Conservation (phyloP, 2,888 invertebrate species). For the Reticulitermes lucifugus region DNA sequence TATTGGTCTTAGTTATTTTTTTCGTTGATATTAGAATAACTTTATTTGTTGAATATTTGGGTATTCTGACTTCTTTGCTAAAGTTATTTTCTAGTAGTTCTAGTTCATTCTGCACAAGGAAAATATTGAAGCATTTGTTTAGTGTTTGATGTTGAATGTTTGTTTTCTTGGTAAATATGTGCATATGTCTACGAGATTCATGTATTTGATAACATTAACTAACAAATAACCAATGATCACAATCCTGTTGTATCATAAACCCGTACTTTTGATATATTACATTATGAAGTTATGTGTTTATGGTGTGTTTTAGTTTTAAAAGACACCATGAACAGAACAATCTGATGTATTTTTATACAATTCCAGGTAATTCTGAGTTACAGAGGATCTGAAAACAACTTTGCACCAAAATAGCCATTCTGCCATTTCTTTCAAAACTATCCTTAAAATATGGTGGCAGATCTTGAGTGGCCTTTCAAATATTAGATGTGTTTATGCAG, state of each 20-base stretch:
- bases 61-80: neutral
- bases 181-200: conserved; percentile 11
- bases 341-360: neutral
- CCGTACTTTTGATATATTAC: conserved; percentile 34
- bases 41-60: neutral
- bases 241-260: conserved; percentile 29
- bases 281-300: conserved; percentile 1
- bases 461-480: too few relatives aligned
- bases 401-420: neutral
- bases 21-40: neutral
- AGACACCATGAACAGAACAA: neutral
- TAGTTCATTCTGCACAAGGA: neutral
- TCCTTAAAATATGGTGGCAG: too few relatives aligned
- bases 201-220: conserved; percentile 12
- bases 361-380: neutral
- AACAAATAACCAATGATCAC: conserved; percentile 28
- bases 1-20: neutral
- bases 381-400: neutral
- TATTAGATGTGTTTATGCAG: too few relatives aligned
- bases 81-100: neutral
- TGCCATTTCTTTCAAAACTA: too few relatives aligned
- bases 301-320: conserved; percentile 3
- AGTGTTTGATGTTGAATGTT: neutral
- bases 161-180: neutral
- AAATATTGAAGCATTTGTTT: neutral